A percentile compares a stretch with the other conserved stretches of the same genome.
phyloP scores from a whole-genome alignment of 2,888 invertebrate species.

The Nipponacmea schrenckii region DNA sequence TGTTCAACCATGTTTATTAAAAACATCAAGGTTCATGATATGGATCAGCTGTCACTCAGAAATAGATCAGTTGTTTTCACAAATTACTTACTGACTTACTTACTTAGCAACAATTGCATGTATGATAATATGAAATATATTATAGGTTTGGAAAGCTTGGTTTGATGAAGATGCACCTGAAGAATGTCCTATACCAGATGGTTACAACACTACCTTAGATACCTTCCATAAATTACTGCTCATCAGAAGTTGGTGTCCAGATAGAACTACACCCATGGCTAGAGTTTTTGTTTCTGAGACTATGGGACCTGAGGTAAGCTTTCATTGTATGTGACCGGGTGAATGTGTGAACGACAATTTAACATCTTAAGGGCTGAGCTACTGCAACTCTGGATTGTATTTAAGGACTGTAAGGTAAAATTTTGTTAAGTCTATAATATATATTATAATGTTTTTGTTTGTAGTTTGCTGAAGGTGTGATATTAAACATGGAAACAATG shows the following conservation, averaged over 20 bases:
- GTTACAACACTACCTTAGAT: conserved; percentile 63
- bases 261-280: conserved; percentile 68
- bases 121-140: too few species aligned
- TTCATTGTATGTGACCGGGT: not conserved
- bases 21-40: too few species aligned
- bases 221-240: conserved; percentile 66
- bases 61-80: too few species aligned
- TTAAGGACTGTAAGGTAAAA: too few species aligned
- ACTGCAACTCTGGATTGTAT: too few species aligned
- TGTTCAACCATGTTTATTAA: too few species aligned
- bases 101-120: too few species aligned
- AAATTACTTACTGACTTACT: too few species aligned
- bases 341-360: too few species aligned
- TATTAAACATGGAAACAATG: conserved; percentile 89
- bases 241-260: conserved; percentile 67
- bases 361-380: too few species aligned
- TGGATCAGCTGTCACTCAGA: too few species aligned
- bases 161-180: conserved; percentile 69
- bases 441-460: conserved; percentile 16
- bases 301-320: conserved; percentile 62
- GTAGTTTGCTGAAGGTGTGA: conserved; percentile 83
- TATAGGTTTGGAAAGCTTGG: conserved; percentile 68
- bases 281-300: conserved; percentile 66
- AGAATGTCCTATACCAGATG: conserved; percentile 65
- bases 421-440: too few species aligned